phyloP scores from a whole-genome alignment of 2,113 vertebrate species.

The Steatornis caripensis region DNA sequence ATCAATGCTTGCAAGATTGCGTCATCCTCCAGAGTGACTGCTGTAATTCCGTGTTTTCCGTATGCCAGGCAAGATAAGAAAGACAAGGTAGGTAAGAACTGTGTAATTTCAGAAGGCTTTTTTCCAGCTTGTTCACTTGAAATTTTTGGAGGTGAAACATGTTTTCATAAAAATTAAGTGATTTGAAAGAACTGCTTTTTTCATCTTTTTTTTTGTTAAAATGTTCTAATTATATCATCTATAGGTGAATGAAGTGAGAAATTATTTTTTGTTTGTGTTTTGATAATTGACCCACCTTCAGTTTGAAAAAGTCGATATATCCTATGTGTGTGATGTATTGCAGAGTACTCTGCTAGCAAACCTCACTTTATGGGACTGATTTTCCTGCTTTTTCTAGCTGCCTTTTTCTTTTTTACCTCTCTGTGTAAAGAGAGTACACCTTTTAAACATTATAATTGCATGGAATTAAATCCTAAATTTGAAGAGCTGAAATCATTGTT shows the following conservation, averaged over 20 bases:
- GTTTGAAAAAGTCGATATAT: not conserved
- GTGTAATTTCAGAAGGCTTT: not conserved
- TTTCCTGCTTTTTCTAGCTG: not conserved
- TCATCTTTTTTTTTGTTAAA: not conserved
- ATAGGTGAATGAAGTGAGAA: not conserved
- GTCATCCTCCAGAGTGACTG: conserved; percentile 80
- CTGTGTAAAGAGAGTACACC: not conserved
- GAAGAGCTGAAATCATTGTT: not conserved
- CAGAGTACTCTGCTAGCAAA: not conserved
- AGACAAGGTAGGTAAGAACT: conserved; percentile 75
- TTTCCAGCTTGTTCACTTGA: not conserved
- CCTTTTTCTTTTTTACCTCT: not conserved
- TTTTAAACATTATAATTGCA: not conserved
- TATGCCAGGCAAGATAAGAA: conserved; percentile 85
- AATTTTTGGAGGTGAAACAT: not conserved
- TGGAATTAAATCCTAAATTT: not conserved
- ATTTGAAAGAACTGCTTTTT: not conserved
- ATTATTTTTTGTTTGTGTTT: not conserved
- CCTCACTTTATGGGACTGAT: not conserved
- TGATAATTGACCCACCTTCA: not conserved
- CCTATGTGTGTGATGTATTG: not conserved
- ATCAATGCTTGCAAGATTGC: conserved; percentile 86
- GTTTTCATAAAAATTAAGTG: not conserved
- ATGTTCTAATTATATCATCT: not conserved
- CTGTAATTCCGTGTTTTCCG: conserved; percentile 83